Percentiles rank a stretch among this genome's conserved stretches.
phyloP scores from a whole-genome alignment of 1,140 invertebrate genomes.

The Scylla paramamosain region DNA sequence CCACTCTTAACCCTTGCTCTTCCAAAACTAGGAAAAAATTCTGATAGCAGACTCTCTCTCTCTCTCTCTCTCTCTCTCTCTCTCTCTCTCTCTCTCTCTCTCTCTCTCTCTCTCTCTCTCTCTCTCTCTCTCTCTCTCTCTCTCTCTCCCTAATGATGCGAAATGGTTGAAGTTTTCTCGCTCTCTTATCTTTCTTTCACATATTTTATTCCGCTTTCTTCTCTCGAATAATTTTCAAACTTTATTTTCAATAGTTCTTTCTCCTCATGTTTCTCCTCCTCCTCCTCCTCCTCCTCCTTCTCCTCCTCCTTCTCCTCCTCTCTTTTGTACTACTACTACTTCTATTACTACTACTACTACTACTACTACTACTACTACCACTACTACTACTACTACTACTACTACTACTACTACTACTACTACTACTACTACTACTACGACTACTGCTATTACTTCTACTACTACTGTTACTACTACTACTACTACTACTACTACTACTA shows the following conservation, averaged over 20 bases:
- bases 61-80: too few species aligned
- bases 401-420: constrained; percentile 39
- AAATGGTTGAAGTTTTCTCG: too few species aligned
- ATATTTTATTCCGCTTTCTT: not conserved
- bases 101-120: too few species aligned
- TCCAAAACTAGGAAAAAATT: too few species aligned
- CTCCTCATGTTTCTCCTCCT: not conserved
- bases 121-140: too few species aligned
- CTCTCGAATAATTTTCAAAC: not conserved
- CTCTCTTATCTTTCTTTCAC: too few species aligned
- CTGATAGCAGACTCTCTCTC: too few species aligned
- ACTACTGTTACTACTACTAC: not conserved
- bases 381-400: constrained; percentile 53
- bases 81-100: too few species aligned
- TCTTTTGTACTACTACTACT: not conserved
- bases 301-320: not conserved
- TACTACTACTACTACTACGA: constrained; percentile 1
- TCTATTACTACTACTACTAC: not conserved
- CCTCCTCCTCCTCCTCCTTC: not conserved
- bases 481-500: constrained; percentile 21
- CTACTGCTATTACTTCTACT: not conserved
- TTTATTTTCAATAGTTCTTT: not conserved
- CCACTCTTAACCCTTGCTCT: too few species aligned
- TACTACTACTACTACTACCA: constrained; percentile 31
- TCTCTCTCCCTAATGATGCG: too few species aligned